Conservation (phyloP, 2,113 vertebrate species). For the Scolopax mira region DNA sequence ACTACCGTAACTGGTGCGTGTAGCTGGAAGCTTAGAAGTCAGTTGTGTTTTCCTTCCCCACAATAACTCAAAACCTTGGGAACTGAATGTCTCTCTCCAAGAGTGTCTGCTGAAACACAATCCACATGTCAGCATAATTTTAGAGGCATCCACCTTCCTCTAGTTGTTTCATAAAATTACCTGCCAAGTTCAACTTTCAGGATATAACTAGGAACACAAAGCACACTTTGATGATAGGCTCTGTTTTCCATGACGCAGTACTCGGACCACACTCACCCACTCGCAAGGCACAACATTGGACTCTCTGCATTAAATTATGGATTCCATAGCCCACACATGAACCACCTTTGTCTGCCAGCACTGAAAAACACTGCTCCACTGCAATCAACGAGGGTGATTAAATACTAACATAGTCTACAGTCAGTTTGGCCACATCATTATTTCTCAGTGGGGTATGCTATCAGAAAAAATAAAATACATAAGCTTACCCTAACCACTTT, state of each 20-base stretch:
- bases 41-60: neutral
- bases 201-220: neutral
- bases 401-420: accelerated
- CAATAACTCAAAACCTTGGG: neutral
- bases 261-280: neutral
- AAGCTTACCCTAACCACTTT: neutral
- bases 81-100: neutral
- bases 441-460: neutral
- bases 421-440: neutral
- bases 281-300: neutral
- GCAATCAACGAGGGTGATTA: neutral
- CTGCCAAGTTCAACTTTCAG: neutral
- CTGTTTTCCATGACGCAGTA: neutral
- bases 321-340: neutral
- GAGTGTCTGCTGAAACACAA: neutral
- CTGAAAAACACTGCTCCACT: neutral
- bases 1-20: neutral
- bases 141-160: neutral
- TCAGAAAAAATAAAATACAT: neutral
- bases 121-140: neutral
- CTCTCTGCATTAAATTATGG: neutral
- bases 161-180: neutral
- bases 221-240: neutral
- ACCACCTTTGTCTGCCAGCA: neutral
- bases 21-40: neutral